Conservation (phyloP, 2,113 vertebrate species). For the Sitta europaea region DNA sequence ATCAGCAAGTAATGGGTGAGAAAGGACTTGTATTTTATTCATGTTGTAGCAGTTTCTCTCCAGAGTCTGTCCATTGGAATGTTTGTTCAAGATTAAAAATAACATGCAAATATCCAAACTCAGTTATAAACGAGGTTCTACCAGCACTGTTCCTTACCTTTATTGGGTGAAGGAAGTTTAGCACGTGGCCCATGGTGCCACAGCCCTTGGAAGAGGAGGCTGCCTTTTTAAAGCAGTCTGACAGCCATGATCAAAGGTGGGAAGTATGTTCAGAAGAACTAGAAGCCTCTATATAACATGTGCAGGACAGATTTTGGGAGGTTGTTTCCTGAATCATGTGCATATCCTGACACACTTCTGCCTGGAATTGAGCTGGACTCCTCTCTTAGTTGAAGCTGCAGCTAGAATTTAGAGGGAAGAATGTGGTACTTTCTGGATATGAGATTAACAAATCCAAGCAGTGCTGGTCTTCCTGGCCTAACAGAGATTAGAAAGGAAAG, state of each 20-base stretch:
- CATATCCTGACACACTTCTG: background rate
- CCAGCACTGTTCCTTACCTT: background rate
- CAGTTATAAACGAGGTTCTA: background rate
- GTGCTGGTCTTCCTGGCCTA: background rate
- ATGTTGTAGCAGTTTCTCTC: background rate
- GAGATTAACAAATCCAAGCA: background rate
- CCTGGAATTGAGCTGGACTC: background rate
- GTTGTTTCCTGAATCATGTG: background rate
- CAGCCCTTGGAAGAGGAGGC: background rate
- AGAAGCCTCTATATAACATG: background rate
- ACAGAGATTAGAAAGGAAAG: background rate
- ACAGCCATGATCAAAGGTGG: background rate
- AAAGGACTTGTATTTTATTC: background rate
- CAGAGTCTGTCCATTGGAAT: background rate
- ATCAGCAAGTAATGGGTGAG: background rate
- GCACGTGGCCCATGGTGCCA: background rate
- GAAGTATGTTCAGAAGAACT: background rate
- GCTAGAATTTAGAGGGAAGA: background rate
- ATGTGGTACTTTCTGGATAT: background rate
- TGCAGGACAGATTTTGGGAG: background rate
- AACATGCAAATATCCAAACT: background rate
- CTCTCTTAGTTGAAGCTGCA: background rate
- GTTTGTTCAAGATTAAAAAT: background rate
- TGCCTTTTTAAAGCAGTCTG: background rate
- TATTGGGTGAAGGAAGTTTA: background rate